Evolutionary conservation across 2,888 invertebrate genomes (phyloP).

Genomic region (Itoplectis maculator): DNA sequence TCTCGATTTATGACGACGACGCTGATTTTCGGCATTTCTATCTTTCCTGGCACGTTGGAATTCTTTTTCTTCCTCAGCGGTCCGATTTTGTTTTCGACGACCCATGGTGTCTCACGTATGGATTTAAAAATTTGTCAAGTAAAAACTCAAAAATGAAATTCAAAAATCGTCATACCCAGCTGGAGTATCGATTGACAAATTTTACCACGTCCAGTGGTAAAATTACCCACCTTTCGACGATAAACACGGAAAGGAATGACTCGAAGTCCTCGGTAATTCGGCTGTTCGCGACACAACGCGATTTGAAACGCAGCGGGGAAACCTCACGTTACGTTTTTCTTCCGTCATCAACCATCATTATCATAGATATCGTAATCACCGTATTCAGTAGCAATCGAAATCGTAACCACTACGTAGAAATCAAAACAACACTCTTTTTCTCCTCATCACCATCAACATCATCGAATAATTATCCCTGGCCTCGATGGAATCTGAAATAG

Average conservation of each 20-base stretch:
- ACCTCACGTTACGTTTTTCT: neutral
- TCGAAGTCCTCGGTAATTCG: neutral
- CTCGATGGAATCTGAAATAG: neutral
- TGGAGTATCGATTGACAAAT: no score
- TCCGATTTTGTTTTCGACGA: conserved; percentile 28
- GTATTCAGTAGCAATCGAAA: neutral
- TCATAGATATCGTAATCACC: neutral
- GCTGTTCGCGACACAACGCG: neutral
- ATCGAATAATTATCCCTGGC: neutral
- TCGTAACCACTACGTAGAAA: neutral
- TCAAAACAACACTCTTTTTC: neutral
- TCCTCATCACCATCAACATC: conserved; percentile 1
- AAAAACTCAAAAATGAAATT: conserved; percentile 1
- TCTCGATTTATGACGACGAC: conserved; percentile 16
- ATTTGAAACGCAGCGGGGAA: neutral
- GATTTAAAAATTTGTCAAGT: neutral
- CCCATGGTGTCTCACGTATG: neutral
- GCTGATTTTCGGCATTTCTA: conserved; percentile 39
- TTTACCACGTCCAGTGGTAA: neutral
- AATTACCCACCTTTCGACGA: neutral
- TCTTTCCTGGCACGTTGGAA: conserved; percentile 44
- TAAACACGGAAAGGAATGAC: neutral
- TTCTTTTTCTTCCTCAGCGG: conserved; percentile 49
- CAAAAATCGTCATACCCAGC: neutral
- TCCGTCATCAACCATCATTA: neutral